Conservation (phyloP, 2,797 vertebrate species). For the Pipistrellus pipistrellus region DNA sequence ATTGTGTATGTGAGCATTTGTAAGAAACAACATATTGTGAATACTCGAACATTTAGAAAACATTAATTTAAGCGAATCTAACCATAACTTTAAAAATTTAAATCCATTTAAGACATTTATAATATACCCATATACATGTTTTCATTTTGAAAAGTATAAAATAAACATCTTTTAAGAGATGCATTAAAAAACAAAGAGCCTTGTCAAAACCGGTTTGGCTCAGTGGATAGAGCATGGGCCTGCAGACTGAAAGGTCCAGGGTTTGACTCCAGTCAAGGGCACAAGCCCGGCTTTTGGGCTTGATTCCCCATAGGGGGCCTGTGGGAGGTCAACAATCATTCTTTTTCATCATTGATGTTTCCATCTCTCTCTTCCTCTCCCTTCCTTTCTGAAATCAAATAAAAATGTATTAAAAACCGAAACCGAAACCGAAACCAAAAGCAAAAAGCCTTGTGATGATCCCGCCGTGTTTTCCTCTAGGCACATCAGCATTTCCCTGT, state of each 20-base stretch:
- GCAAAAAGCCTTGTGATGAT: neutral
- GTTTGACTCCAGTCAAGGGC: too few species aligned
- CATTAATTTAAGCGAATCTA: neutral
- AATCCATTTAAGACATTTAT: neutral
- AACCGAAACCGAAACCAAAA: too few species aligned
- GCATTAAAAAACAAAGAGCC: neutral
- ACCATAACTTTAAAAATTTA: neutral
- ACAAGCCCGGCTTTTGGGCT: too few species aligned
- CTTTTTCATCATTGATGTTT: too few species aligned
- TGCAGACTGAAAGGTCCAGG: too few species aligned
- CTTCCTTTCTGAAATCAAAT: too few species aligned
- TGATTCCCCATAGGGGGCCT: too few species aligned
- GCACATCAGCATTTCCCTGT: neutral
- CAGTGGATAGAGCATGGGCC: too few species aligned
- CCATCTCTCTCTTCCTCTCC: too few species aligned
- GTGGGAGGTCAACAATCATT: too few species aligned
- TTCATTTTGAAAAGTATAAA: neutral
- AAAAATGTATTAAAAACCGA: too few species aligned
- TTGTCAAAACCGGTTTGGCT: neutral
- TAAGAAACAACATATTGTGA: neutral
- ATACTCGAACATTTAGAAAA: slow-evolving; percentile 18
- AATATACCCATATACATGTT: neutral
- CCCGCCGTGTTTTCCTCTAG: neutral
- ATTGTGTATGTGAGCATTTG: neutral
- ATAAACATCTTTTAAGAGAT: neutral